Percentiles rank a stretch among this genome's conserved stretches.
phyloP scores from a whole-genome alignment of 53 echinoderm and acorn worm genomes.

The Glandiceps talaboti region DNA sequence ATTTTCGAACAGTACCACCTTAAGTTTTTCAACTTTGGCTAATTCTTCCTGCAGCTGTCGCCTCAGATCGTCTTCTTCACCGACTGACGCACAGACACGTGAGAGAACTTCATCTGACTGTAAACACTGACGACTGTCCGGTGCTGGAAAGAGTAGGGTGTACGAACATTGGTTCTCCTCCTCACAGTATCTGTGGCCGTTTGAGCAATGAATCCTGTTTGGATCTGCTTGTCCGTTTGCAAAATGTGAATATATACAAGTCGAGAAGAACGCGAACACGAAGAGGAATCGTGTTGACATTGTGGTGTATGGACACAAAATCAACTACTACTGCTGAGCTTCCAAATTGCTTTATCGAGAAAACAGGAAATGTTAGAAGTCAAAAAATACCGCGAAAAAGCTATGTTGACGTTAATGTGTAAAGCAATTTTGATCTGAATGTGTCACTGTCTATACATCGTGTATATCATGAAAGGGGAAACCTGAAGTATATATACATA shows the following conservation, averaged over 20 bases:
- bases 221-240: background rate
- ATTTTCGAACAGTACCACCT: background rate
- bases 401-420: no score
- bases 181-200: background rate
- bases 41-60: background rate
- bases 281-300: no score
- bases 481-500: no score
- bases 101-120: background rate
- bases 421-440: no score
- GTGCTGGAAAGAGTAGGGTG: background rate
- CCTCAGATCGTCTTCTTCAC: background rate
- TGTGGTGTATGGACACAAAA: no score
- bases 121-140: background rate
- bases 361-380: background rate
- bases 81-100: background rate
- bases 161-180: background rate
- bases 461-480: no score
- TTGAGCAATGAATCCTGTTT: background rate
- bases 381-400: background rate
- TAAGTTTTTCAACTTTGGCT: background rate
- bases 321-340: no score
- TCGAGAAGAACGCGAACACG: background rate
- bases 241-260: no score
- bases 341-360: background rate
- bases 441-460: no score